Evolutionary conservation across 2,797 vertebrate genomes (phyloP).

Genomic region (Parauchenoglanis punctatus): DNA sequence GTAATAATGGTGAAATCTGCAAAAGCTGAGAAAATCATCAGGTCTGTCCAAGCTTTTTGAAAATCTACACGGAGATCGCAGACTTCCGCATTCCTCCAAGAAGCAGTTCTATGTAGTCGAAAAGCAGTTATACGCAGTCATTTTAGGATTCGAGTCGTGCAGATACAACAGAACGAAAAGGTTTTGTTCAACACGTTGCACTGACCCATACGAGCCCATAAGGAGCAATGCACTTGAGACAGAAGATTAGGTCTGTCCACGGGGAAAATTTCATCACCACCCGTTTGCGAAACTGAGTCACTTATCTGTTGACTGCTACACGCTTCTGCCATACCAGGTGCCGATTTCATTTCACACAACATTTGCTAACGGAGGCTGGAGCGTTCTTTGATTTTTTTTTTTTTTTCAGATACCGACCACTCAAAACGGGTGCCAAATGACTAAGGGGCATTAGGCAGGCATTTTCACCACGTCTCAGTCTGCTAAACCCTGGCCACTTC

Average conservation of each 20-base stretch:
- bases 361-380: constrained; percentile 48
- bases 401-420: constrained; percentile 33
- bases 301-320: constrained; percentile 49
- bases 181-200: not conserved
- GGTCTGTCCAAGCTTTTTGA: not conserved
- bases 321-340: constrained; percentile 52
- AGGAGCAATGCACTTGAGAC: constrained; percentile 17
- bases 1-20: not conserved
- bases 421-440: constrained; percentile 40
- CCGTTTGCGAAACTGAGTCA: constrained; percentile 50
- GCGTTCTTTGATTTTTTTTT: constrained; percentile 29
- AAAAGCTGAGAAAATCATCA: not conserved
- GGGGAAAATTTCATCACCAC: constrained; percentile 39
- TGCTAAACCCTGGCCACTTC: not conserved
- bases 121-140: not conserved
- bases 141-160: not conserved
- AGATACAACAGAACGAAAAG: not conserved
- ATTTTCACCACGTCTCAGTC: not conserved
- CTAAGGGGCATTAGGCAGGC: constrained; percentile 26
- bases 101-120: not conserved
- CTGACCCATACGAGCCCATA: constrained; percentile 2
- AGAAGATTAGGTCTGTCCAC: constrained; percentile 36
- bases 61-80: not conserved
- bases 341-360: constrained; percentile 49
- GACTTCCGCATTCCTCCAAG: not conserved